Evolutionary conservation across 2,113 vertebrate genomes (phyloP), one percentile per base, ranked within the genome.

Genomic region (Syrrhaptes paradoxus): DNA sequence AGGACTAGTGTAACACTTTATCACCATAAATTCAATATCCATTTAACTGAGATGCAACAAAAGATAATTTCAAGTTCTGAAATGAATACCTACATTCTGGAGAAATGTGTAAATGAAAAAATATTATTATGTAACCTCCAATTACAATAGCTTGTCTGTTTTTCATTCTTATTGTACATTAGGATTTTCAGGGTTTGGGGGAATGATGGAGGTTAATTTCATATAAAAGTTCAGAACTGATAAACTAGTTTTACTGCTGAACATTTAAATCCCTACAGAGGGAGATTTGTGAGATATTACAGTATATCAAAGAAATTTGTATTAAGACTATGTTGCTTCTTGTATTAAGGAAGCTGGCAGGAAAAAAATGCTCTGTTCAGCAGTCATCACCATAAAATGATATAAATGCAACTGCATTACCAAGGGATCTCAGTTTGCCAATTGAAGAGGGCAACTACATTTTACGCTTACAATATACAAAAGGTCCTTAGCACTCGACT

Each of bases 241-340:
- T 54, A 72, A 92, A 94, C 88, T 4, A 79, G 7, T 67, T 92
- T 82, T 67, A 70, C 15, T 51, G 49, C 19, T 76, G 68, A 87
- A 70, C 57, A 88, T 54, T 92, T 82, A 90, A 90, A 80, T 78
- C 75, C 19, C 41, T 63, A 22, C 12, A 22, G 68, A 62, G 58
- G 83, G 41, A 87, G 18, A 75, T 93, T 71, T 93, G 57, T 67
- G 52, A 72, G 49, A 57, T 48, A 49, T 14, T 63, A 70, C 66
- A 87, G 59, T 75, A 89, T 75, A 81, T 89, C 72, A 91, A 87
- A 90, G 45, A 95, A 94, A 92, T 76, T 80, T 81, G 25, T 65
- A 71, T 87, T 94, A 92, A 86, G 62, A 84, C 13, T 78, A 62
- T 83, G 24, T 38, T 84, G 80, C 32, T 94, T 79, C 85, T 87